Conservation (phyloP, 1,140 invertebrate species). For the Ceratitis capitata region DNA sequence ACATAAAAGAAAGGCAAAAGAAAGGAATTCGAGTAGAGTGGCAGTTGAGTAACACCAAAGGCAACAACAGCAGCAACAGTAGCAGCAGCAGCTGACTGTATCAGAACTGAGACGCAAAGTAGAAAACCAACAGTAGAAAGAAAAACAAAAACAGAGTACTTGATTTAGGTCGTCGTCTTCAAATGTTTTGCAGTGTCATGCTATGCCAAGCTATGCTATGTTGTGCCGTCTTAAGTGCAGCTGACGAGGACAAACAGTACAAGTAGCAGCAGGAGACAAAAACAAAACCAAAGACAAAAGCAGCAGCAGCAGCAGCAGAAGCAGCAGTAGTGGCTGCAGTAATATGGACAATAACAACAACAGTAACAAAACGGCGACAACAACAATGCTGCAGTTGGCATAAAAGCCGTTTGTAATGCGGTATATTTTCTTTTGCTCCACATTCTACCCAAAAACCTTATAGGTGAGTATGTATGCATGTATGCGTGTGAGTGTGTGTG, state of each 20-base stretch:
- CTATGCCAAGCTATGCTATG: neutral
- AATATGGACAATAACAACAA: neutral
- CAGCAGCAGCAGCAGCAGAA: neutral
- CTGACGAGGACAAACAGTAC: conserved; percentile 8
- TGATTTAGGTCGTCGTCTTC: conserved; percentile 14
- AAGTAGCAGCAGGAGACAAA: neutral
- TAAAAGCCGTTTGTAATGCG: neutral
- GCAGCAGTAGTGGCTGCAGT: neutral
- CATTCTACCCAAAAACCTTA: neutral
- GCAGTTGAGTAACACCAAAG: neutral
- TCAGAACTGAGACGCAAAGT: neutral
- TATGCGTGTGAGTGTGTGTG: neutral
- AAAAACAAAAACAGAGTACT: neutral
- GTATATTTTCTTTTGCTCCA: neutral
- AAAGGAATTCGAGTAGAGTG: conserved; percentile 25
- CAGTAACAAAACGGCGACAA: neutral
- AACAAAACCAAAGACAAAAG: conserved; percentile 6
- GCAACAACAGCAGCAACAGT: neutral
- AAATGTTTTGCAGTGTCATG: neutral
- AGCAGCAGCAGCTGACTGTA: neutral
- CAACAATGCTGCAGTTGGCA: neutral
- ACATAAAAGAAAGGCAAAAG: neutral
- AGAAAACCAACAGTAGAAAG: neutral
- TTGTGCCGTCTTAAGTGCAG: neutral
- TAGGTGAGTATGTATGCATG: neutral